Base-by-base conservation (phyloP, 2,888 invertebrate species). In the Lacanobia oleracea region DNA sequence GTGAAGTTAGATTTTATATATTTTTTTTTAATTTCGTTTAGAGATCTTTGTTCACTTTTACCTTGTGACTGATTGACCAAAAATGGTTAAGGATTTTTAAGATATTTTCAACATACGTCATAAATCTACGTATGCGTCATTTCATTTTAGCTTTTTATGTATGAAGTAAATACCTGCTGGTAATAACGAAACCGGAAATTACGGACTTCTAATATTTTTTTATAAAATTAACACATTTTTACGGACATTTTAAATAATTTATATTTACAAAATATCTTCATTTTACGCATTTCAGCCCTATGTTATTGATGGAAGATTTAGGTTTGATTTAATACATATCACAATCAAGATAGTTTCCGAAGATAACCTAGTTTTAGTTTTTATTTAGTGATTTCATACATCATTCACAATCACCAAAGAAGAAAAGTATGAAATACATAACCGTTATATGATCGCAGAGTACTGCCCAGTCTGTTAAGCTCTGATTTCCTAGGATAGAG, bases 231-330 rank as follows among this genome's bases (percentile, higher is more conserved):
- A 16, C 43, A 64, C 27, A 51, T 50, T 75, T 51, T 61, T 33
- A 53, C 37, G 33, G 21, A 23, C 8, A 56, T 37, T 54, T 50
- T 2, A 33, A 8, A 33, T 12, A 21, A n/a, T 43, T 16, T 10
- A 40, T 57, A 61, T 56, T 43, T 59, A 54, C 69, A 69, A 12
- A 18, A 5, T 54, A 23, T 33, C 2, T 62, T 57, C 2, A 48
- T 18, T 51, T 64, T 18, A 33, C 10, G 9, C 12, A 37, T 48
- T 51, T 54, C 14, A n/a, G 8, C 6, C 16, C 1, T 23, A 51
- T 18, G 23, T 60, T 61, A 40, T 37, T 9, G 18, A 56, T 64
- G 40, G 43, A 64, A 67, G 59, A 60, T 77, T 75, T 61, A 8
- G 9, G 8, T 54, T 14, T 37, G 3, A 14, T 50, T 56, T 27